Evolutionary conservation across 2,113 vertebrate genomes (phyloP).

Genomic region (Gobio gobio): DNA sequence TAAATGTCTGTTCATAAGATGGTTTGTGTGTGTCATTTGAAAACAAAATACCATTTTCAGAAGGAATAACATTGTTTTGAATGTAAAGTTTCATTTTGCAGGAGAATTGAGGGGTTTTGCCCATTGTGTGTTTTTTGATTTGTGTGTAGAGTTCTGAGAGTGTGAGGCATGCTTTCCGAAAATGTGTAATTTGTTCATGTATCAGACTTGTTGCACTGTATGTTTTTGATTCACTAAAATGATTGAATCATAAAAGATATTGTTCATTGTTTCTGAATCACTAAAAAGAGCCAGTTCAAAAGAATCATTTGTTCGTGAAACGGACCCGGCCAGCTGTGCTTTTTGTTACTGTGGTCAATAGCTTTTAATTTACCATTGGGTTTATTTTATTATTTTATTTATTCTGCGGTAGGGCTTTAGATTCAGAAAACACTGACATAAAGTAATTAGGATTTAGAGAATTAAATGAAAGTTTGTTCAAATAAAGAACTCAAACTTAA

Average conservation of each 20-base stretch:
- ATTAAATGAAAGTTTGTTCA: neutral
- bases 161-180: no score
- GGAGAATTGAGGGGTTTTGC: no score
- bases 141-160: no score
- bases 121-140: no score
- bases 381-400: neutral
- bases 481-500: no score
- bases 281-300: neutral
- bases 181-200: neutral
- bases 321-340: neutral
- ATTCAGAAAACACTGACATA: neutral
- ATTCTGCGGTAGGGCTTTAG: neutral
- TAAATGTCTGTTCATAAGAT: no score
- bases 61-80: no score
- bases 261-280: neutral
- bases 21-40: no score
- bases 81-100: no score
- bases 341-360: neutral
- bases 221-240: neutral
- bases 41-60: no score
- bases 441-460: neutral
- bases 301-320: neutral
- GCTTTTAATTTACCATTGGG: neutral
- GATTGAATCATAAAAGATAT: no score
- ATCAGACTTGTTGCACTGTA: neutral